A percentile compares a stretch with the other conserved stretches of the same genome.
Evolutionary conservation across 92 coral and sea anemone species (phyloP).

Genomic region (Actinernus sp.): DNA sequence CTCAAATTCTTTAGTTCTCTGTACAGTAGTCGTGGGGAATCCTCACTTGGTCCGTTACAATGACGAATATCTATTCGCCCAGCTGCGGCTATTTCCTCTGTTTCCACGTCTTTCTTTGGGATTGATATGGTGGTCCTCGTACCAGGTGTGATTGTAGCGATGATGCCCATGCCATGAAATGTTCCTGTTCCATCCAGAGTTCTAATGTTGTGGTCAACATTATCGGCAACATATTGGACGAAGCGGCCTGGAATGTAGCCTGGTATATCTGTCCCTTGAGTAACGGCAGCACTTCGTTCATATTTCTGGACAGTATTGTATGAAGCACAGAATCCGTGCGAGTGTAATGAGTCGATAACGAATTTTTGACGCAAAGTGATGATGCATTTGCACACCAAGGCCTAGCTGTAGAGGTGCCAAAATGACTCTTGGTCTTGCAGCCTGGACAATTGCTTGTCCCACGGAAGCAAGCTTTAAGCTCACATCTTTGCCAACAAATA

Average conservation of each 20-base stretch:
- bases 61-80: conserved; percentile 34
- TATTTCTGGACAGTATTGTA: conserved; percentile 34
- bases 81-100: conserved; percentile 33
- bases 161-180: no score
- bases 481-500: conserved; percentile 46
- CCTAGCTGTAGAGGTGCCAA: conserved; percentile 59
- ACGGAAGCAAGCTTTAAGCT: conserved; percentile 31
- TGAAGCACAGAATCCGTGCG: conserved; percentile 54
- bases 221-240: conserved; percentile 35
- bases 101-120: conserved; percentile 29
- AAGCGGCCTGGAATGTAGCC: conserved; percentile 13
- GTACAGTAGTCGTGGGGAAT: conserved; percentile 9
- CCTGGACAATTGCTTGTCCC: conserved; percentile 58
- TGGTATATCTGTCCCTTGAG: conserved; percentile 25
- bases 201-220: conserved; percentile 46
- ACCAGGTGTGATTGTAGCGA: no score
- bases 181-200: no score
- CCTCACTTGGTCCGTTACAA: conserved; percentile 15
- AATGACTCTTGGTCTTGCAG: conserved; percentile 32
- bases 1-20: conserved; percentile 4
- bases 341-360: conserved; percentile 35
- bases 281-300: conserved; percentile 42
- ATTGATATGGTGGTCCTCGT: no score
- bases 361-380: conserved; percentile 37
- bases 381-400: conserved; percentile 40